phyloP scores from a whole-genome alignment of 2,797 vertebrate genomes.

The Sebastes hubbsi region DNA sequence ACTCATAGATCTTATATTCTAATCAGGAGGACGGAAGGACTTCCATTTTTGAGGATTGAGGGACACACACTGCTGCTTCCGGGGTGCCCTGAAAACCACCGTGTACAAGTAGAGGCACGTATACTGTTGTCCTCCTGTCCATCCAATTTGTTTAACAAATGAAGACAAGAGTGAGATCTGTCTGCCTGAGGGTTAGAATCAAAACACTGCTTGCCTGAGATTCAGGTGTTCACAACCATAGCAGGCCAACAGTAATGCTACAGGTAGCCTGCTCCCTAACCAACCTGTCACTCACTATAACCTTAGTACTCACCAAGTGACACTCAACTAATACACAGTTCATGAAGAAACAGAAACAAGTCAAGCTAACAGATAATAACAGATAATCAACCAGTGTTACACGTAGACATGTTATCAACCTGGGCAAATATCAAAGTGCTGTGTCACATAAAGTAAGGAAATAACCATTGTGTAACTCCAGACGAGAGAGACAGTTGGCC shows the following conservation, averaged over 20 bases:
- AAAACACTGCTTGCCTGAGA: neutral
- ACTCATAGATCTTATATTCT: neutral
- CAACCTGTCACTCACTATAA: neutral
- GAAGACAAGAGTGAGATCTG: rapidly evolving
- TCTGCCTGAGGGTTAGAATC: neutral
- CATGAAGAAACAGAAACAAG: neutral
- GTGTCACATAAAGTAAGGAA: too few species aligned
- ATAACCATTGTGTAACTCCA: neutral
- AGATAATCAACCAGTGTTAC: neutral
- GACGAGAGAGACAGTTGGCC: neutral
- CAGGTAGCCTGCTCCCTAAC: neutral
- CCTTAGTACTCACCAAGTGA: neutral
- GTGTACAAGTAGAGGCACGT: rapidly evolving
- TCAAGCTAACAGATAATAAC: neutral
- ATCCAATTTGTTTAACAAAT: slow-evolving; percentile 38
- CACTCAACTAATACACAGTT: neutral
- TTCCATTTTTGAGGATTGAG: neutral
- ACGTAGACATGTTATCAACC: neutral
- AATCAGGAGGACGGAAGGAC: neutral
- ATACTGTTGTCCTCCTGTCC: neutral
- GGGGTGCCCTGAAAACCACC: neutral
- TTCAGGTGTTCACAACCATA: neutral
- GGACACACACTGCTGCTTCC: too few species aligned
- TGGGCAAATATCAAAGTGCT: neutral
- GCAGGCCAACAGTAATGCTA: neutral